Evolutionary conservation across 2,888 invertebrate species (phyloP), one percentile per base, ranked within the genome.

Genomic region (Rotaria macrura): DNA sequence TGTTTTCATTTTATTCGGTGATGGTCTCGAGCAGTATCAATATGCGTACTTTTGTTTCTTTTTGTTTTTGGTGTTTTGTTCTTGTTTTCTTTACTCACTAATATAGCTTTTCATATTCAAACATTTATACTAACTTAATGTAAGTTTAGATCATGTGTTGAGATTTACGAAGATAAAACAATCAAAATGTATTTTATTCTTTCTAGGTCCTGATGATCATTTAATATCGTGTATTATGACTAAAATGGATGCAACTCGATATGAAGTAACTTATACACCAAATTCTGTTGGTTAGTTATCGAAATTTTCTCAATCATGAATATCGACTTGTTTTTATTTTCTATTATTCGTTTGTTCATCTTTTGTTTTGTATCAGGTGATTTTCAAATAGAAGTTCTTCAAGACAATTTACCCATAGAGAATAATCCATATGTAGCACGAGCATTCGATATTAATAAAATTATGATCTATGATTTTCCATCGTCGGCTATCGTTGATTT

Each of bases 401-500:
- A 43, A 14, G 38, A 79, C 34, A 20, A 43, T n/a, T n/a, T 2
- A n/a, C 43, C 25, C 14, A 6, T 43, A 4, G 79, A 79, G n/a
- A 38, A 12, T 43, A 43, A 43, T 20, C 25, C 79, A 40, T 79
- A 79, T 43, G 14, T 14, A 12, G 38, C 83, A 29, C 49, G 83
- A 38, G 83, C 23, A 40, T 57, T 49, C 54, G 54, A 86, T 86
- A 79, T 57, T 54, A 34, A 84, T 55, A 25, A 84, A 83, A 17
- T 84, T 43, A n/a, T n/a, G 43, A 25, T 79, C 7, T 49, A 79
- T 54, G 25, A 74, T 47, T 43, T 79, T 83, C 29, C 85, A 90
- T 29, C 88, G 89, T 86, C 89, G 89, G 87, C 88, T 88, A 54
- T 88, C 90, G 83, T 89, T 92, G 17, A 92, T 93, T 87, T 93